Evolutionary conservation across 2,113 vertebrate species (phyloP), one percentile per base, ranked within the genome.

Genomic region (Cyanistes caeruleus): DNA sequence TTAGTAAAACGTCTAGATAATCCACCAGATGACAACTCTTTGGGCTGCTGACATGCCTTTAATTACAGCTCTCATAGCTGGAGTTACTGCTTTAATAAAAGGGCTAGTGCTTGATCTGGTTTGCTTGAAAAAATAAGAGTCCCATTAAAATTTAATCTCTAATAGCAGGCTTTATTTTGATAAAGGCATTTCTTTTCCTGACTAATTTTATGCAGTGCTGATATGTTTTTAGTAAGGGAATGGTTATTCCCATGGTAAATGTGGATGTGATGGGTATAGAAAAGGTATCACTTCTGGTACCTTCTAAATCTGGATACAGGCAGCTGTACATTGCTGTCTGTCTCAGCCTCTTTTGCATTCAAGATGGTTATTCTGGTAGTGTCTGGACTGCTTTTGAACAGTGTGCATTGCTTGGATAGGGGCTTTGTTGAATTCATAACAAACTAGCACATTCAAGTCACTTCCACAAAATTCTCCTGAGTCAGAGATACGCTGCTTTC

Each of bases 91-190:
- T 90, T 25, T 86, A 90, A 84, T 52, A 67, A 88, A 88, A 95
- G 60, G 84, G 41, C 75, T 91, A 90, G 92, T 84, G 15, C 24
- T 84, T 65, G 35, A 90, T 93, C 75, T 49, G 25, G 41, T 85
- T 87, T 90, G 62, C 59, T 77, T 56, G 87, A 86, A 95, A 93
- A 95, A 83, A 63, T 79, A 20, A 86, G 20, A 31, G 33, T 6
- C 31, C 56, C 75, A 92, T 93, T 96, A 96, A 96, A 96, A 86
- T 39, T 67, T 74, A 73, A 83, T 83, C 55, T 85, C 46, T 90
- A 90, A 73, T 59, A 91, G 46, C 8, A 76, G 23, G 15, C 20
- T 93, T 90, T 92, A 55, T 83, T 88, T 62, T 84, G 68, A 80
- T 53, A 87, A 68, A 62, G 17, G 11, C 15, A 13, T 31, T 67